A percentile compares a stretch with the other conserved stretches of the same genome.
These are phyloP conservation scores for Lepidurus couesii DNA, from an alignment of 1,140 invertebrate species.

Conservation along the genomic window DNA sequence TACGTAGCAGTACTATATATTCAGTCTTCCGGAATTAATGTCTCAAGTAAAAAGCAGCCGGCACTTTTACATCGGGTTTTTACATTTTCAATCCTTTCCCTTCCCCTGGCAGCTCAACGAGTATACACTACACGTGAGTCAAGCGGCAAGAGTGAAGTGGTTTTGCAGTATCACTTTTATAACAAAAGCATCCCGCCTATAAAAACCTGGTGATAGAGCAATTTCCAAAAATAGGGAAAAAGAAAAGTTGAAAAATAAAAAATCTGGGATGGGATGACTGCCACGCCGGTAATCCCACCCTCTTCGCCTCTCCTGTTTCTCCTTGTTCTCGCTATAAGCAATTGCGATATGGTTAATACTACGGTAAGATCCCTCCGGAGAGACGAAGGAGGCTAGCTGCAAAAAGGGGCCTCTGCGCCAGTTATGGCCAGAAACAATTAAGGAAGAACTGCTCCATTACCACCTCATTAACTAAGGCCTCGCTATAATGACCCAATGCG, in stretches of 20 bases:
- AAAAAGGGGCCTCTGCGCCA: neutral
- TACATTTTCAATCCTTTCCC: neutral
- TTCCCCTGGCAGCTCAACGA: neutral
- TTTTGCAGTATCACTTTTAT: neutral
- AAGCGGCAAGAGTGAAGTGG: neutral
- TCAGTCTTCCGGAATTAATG: too few relatives aligned
- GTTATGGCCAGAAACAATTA: slow-evolving; percentile 19
- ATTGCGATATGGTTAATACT: too few relatives aligned
- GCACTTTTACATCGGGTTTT: too few relatives aligned
- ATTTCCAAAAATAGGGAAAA: neutral
- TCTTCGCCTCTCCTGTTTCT: neutral
- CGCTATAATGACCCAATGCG: neutral
- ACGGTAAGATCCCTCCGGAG: too few relatives aligned
- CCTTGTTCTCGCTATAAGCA: neutral
- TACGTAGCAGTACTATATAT: too few relatives aligned
- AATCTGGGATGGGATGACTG: neutral
- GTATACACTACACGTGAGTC: neutral
- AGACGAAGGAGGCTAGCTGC: neutral
- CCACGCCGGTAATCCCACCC: neutral
- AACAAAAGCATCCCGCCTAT: neutral
- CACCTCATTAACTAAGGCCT: slow-evolving; percentile 9
- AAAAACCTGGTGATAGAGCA: neutral
- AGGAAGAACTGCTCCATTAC: slow-evolving; percentile 14
- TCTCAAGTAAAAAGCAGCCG: too few relatives aligned
- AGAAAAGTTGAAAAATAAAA: neutral